Evolutionary conservation across 2,113 vertebrate genomes (phyloP).

Genomic region (Toxotes jaculatrix): DNA sequence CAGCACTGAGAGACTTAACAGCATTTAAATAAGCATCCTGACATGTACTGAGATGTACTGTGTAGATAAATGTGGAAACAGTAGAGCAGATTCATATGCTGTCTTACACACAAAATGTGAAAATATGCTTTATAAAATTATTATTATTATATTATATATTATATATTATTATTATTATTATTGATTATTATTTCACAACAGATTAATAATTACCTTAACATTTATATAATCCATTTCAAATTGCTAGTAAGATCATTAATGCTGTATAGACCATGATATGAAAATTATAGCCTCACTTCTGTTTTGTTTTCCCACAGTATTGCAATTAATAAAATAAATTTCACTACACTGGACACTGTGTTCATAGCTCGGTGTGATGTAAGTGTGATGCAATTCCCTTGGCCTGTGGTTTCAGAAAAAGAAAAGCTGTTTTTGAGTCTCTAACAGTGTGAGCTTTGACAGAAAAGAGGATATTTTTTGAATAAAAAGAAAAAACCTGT

Average conservation of each 20-base stretch:
- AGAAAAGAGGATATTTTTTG: conserved; percentile 34
- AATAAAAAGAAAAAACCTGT: conserved; percentile 45
- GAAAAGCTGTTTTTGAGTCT: conserved; percentile 32
- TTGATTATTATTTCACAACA: neutral
- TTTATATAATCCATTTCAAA: conserved; percentile 7
- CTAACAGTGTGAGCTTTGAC: conserved; percentile 35
- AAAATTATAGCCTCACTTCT: neutral
- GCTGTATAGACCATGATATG: neutral
- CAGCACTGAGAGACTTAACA: conserved; percentile 43
- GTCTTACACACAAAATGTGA: neutral
- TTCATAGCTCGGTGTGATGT: conserved; percentile 47
- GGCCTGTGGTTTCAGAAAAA: conserved; percentile 41
- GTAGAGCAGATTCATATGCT: neutral
- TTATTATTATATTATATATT: neutral
- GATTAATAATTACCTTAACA: neutral
- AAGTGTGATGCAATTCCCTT: conserved; percentile 68
- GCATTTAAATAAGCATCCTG: conserved; percentile 56
- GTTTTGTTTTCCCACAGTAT: conserved; percentile 20
- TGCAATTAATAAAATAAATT: conserved; percentile 35
- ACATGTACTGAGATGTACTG: conserved; percentile 13
- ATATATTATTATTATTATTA: too few relatives aligned
- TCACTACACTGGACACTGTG: conserved; percentile 24
- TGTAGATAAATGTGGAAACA: neutral
- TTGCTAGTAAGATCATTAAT: neutral
- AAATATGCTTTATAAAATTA: conserved; percentile 3